Percentiles rank a stretch among this genome's conserved stretches.
Evolutionary conservation across 2,113 vertebrate genomes (phyloP).

Genomic region (Coptodon rendalli): DNA sequence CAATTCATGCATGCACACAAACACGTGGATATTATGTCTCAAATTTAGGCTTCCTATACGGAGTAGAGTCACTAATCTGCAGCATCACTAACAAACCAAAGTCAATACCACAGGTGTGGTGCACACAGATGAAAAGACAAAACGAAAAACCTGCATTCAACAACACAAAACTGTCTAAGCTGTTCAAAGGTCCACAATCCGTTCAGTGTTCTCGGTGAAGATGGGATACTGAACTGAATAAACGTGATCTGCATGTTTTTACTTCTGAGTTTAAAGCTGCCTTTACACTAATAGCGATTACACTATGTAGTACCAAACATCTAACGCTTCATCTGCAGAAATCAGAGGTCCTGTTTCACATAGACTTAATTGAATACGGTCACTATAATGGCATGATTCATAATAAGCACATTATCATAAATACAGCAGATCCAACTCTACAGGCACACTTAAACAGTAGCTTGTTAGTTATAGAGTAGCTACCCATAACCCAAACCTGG

Average conservation of each 20-base stretch:
- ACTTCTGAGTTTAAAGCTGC: not conserved
- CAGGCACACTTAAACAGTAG: not conserved
- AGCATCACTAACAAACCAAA: not conserved
- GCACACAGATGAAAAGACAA: not conserved
- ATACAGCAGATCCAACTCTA: not conserved
- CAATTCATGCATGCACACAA: not conserved
- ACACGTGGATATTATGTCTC: not conserved
- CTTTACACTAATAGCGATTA: not conserved
- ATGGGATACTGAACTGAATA: not conserved
- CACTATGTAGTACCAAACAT: not conserved
- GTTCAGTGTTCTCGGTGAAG: not conserved
- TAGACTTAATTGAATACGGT: not conserved
- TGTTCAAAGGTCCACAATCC: not conserved
- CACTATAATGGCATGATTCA: not conserved
- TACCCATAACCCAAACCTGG: not conserved
- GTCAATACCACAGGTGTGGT: not conserved
- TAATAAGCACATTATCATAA: not conserved
- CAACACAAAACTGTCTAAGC: not conserved
- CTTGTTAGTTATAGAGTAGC: not conserved
- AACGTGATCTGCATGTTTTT: not conserved
- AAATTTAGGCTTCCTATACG: not conserved
- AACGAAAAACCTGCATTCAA: not conserved
- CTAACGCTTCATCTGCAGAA: not conserved
- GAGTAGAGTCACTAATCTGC: not conserved
- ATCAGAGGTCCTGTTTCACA: not conserved